Evolutionary conservation across 1,140 invertebrate species (phyloP).

Genomic region (Neodiprion pinetum): DNA sequence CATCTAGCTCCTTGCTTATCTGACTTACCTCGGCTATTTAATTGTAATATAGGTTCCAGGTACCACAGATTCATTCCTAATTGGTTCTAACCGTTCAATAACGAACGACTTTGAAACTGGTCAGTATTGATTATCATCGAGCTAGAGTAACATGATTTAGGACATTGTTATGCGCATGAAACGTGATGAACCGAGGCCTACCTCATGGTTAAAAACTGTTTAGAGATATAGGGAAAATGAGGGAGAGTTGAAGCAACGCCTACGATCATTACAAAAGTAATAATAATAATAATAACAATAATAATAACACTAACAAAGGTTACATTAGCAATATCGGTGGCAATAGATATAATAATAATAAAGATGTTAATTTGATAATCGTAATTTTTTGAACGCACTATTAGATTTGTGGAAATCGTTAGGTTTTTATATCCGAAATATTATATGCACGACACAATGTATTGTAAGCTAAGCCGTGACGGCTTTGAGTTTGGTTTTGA

Average conservation of each 20-base stretch:
- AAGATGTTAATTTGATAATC: background rate
- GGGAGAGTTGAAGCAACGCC: no score
- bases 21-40: background rate
- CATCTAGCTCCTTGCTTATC: no score
- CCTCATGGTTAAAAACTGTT: no score
- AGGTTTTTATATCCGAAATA: slow-evolving; percentile 1
- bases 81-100: no score
- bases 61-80: no score
- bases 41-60: background rate
- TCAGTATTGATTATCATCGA: no score
- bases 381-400: background rate
- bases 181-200: no score
- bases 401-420: background rate
- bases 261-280: no score
- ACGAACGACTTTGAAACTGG: no score
- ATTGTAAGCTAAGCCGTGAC: background rate
- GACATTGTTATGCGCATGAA: no score
- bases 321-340: background rate
- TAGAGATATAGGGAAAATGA: no score
- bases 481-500: background rate
- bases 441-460: background rate
- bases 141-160: no score
- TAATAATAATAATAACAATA: background rate
- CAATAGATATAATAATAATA: background rate
- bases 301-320: background rate